Base-by-base conservation (phyloP, 2,113 vertebrate species). In the Paratilapia polleni region DNA sequence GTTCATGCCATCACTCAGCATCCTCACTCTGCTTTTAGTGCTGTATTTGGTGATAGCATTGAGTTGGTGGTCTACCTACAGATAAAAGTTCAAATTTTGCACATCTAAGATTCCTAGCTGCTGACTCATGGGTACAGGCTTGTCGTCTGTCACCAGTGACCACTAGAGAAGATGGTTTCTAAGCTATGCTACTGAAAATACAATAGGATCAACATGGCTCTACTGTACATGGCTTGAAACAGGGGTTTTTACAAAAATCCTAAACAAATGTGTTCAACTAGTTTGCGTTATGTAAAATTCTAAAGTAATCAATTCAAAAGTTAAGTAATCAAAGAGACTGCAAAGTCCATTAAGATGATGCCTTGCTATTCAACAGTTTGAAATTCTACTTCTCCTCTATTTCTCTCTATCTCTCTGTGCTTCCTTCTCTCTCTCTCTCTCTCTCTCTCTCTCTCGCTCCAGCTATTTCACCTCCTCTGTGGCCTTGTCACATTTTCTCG, bases 401-500 rank as follows among this genome's bases (percentile, higher is more conserved):
- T 3, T 38, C 15, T 26, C 0, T 22, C 9, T 57, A 41, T 28
- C 38, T 26, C 12, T 57, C 52, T 47, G 4, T 79, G 8, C 47
- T 66, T 70, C 68, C 24, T 34, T 68, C 56, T 52, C 49, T 41
- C 8, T 43, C 28, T 61, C 49, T 41, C 8, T 43, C 28, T 61
- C 49, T 22, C 17, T 63, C 54, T 58, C 41, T 68, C 36, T 47
- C 66, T 74, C 52, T 88, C 70, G 14, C 52, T 85, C 70, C 54
- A 56, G 75, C 76, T 80, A 68, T 58, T 85, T 88, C 78, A 80
- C 85, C 82, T 91, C 85, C 84, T 92, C 81, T 17, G 1, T 85
- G 81, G 80, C 85, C 81, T 83, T 93, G 88, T 89, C 89, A 90
- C 83, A 86, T 84, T 80, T 74, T 89, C 85, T 90, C 84, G 52